A percentile compares a stretch with the other conserved stretches of the same genome.
Conservation (phyloP, 2,888 invertebrate species). For the Tholera decimalis region DNA sequence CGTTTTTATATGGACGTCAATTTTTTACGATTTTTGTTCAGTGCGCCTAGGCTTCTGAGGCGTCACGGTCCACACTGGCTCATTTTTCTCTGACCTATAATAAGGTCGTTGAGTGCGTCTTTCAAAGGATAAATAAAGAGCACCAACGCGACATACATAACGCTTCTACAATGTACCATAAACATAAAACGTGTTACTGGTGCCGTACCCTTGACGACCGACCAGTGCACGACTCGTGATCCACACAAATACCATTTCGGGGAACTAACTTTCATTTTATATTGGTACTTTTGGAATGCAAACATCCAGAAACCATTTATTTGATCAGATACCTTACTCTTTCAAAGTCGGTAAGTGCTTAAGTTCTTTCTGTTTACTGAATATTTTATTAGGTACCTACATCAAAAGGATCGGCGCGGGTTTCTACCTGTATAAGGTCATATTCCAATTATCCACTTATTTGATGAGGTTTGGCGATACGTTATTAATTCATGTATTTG, state of each 20-base stretch:
- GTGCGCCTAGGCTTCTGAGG: conserved; percentile 60
- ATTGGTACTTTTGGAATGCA: conserved; percentile 71
- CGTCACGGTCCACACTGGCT: conserved; percentile 48
- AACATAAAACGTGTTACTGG: conserved; percentile 79
- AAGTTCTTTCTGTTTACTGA: conserved; percentile 50
- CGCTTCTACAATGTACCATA: conserved; percentile 74
- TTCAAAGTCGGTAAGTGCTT: conserved; percentile 32
- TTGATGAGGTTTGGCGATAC: conserved; percentile 14
- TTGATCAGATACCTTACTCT: conserved; percentile 68
- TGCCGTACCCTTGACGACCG: conserved; percentile 72
- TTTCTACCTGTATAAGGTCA: conserved; percentile 15
- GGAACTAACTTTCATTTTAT: conserved; percentile 77
- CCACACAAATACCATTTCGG: conserved; percentile 74
- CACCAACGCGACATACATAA: conserved; percentile 74
- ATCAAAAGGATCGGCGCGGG: conserved; percentile 21
- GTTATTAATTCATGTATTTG: conserved; percentile 5
- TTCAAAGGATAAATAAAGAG: conserved; percentile 72
- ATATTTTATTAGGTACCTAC: conserved; percentile 37
- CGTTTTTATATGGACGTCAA: conserved; percentile 74
- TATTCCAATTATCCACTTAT: conserved; percentile 20
- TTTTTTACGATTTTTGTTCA: conserved; percentile 69
- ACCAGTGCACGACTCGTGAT: conserved; percentile 59
- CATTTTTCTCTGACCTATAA: conserved; percentile 66
- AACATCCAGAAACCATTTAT: conserved; percentile 72
- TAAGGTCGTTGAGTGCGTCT: conserved; percentile 58